phyloP scores from a whole-genome alignment of 1,140 invertebrate genomes.

The Saccostrea glomerata region DNA sequence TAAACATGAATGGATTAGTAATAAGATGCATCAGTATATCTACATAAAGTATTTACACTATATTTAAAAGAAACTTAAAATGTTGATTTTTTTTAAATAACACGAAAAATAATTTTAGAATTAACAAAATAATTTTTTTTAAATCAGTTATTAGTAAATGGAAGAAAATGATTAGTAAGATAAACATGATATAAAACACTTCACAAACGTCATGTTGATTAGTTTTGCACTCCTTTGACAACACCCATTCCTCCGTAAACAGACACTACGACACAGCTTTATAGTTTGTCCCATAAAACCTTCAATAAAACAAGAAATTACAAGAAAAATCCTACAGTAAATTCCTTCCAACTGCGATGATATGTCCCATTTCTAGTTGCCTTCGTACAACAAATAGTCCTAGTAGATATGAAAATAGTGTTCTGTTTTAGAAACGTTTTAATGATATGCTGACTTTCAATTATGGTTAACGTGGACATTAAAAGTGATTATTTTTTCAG shows the following conservation, averaged over 20 bases:
- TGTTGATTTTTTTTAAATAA: too few relatives aligned
- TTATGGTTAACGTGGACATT: neutral
- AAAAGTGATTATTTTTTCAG: conserved; percentile 19
- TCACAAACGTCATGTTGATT: too few relatives aligned
- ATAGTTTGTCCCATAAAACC: neutral
- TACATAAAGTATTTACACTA: too few relatives aligned
- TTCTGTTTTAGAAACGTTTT: neutral
- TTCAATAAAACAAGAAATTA: conserved; percentile 30
- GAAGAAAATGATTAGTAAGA: too few relatives aligned
- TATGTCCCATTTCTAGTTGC: neutral
- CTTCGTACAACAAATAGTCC: neutral
- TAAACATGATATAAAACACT: too few relatives aligned
- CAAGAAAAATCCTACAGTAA: neutral
- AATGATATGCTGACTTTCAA: neutral
- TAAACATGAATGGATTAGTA: too few relatives aligned
- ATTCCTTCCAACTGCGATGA: neutral
- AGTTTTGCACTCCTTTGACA: neutral
- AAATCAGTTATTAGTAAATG: too few relatives aligned
- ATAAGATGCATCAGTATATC: too few relatives aligned
- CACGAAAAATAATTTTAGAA: too few relatives aligned
- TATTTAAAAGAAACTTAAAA: too few relatives aligned
- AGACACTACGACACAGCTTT: neutral
- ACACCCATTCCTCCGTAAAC: neutral
- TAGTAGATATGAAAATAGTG: neutral
- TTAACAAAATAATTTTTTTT: too few relatives aligned